Conservation (phyloP, 1,140 invertebrate species). For the Holcopasites calliopsidis region DNA sequence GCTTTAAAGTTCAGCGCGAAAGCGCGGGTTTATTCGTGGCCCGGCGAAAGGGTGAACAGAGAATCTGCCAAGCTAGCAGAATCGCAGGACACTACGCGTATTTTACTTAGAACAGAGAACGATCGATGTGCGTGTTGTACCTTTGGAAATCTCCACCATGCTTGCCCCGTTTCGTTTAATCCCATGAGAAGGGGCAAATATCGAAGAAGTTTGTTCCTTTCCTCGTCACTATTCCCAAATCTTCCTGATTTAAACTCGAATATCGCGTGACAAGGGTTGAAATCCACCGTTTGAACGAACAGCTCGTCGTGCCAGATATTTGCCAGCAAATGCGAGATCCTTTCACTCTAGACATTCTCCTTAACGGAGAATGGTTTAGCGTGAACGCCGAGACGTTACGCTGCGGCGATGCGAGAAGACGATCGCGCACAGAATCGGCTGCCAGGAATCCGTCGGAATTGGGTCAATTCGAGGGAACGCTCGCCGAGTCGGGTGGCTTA, state of each 20-base stretch:
- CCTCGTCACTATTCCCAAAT: no score
- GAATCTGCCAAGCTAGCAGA: background rate
- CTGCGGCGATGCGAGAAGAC: background rate
- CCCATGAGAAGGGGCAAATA: no score
- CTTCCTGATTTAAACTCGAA: no score
- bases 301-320: no score
- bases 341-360: no score
- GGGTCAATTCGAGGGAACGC: conserved; percentile 56
- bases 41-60: background rate
- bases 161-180: background rate
- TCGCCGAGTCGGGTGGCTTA: conserved; percentile 40
- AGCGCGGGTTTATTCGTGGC: background rate
- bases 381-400: background rate
- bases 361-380: background rate
- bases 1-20: background rate
- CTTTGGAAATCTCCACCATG: background rate
- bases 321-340: no score
- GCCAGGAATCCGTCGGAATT: conserved; percentile 65
- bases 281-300: no score
- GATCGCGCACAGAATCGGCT: conserved; percentile 29
- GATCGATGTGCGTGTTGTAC: background rate
- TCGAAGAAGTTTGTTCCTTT: no score
- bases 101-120: conserved; percentile 35
- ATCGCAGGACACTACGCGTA: background rate
- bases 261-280: no score